Conservation (phyloP, 2,797 vertebrate species). For the Apogon hyalosoma region DNA sequence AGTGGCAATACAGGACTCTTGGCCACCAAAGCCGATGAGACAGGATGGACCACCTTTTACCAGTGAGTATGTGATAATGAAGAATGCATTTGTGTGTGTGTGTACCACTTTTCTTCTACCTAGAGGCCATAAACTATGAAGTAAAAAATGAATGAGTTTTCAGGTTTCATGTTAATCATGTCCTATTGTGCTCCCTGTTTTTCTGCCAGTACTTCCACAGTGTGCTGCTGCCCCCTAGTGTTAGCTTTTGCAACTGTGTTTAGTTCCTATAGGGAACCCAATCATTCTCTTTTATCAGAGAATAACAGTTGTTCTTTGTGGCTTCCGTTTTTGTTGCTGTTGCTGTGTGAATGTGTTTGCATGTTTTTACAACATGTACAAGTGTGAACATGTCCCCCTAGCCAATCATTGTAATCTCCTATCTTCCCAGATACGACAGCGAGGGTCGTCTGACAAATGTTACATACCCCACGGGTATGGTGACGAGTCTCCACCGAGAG, state of each 20-base stretch:
- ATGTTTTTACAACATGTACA: neutral
- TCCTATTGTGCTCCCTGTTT: neutral
- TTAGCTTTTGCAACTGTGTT: conserved; percentile 48
- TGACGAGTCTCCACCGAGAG: conserved; percentile 97
- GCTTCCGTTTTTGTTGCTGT: neutral
- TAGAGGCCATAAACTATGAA: conserved; percentile 14
- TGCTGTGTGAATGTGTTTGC: neutral
- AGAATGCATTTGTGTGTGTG: conserved; percentile 11
- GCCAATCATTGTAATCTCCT: conserved; percentile 8
- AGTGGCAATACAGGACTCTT: conserved; percentile 93
- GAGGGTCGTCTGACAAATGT: conserved; percentile 98
- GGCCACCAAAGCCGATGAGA: conserved; percentile 97
- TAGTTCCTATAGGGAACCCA: neutral
- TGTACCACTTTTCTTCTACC: conserved; percentile 2
- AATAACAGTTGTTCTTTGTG: neutral
- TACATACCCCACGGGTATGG: conserved; percentile 97
- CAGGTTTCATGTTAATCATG: conserved; percentile 30
- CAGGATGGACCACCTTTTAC: conserved; percentile 99
- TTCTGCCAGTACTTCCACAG: conserved; percentile 8
- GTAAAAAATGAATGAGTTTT: conserved; percentile 33
- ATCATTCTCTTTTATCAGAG: neutral
- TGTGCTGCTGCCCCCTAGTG: conserved; percentile 70
- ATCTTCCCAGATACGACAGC: conserved; percentile 92
- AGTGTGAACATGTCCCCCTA: neutral
- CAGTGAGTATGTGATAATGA: conserved; percentile 88